These are phyloP conservation scores for Malurus leucopterus DNA, from an alignment of 2,797 vertebrate genomes.

Conservation along the genomic window DNA sequence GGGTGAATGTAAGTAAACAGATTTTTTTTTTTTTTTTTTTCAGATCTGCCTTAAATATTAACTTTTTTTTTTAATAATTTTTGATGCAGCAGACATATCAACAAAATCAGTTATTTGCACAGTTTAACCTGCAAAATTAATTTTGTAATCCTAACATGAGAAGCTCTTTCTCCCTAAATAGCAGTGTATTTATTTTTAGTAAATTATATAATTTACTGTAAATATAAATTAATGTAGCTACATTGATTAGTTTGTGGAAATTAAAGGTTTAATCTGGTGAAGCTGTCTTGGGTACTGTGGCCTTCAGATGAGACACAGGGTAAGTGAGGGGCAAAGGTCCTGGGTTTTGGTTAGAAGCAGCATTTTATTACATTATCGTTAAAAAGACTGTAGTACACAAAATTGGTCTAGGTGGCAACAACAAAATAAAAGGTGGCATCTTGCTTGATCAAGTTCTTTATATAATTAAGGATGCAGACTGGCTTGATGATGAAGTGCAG, in stretches of 20 bases:
- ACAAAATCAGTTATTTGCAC: neutral
- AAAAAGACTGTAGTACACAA: neutral
- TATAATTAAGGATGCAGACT: neutral
- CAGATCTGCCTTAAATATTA: neutral
- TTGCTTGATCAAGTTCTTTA: neutral
- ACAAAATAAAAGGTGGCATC: neutral
- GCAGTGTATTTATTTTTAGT: neutral
- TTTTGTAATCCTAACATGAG: neutral
- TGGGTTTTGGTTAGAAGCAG: neutral
- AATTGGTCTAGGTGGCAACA: rapidly evolving
- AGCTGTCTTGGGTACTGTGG: neutral
- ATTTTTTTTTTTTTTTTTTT: neutral
- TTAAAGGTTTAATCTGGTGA: neutral
- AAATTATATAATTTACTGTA: neutral
- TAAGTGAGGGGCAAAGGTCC: neutral
- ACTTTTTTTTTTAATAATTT: neutral
- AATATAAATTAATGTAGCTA: neutral
- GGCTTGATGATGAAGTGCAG: neutral
- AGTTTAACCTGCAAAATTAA: neutral
- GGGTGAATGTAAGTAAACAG: neutral
- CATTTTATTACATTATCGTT: neutral
- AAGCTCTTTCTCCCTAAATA: neutral
- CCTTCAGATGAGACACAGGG: neutral
- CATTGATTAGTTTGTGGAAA: neutral
- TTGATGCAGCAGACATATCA: neutral